Evolutionary conservation across 2,797 vertebrate genomes (phyloP).

Genomic region (Gambelia wislizenii): DNA sequence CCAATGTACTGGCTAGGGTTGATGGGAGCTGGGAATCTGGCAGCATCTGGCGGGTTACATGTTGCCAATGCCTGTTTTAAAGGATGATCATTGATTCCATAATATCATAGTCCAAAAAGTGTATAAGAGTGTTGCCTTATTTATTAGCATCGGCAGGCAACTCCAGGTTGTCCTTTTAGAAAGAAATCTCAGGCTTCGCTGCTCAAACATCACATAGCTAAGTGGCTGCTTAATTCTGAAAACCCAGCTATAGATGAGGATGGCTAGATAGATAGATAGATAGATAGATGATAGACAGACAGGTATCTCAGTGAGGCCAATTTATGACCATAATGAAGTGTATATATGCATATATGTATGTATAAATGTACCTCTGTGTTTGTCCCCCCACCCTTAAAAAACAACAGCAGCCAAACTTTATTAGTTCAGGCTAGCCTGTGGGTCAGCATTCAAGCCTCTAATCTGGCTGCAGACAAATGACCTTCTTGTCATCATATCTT

Average conservation of each 20-base stretch:
- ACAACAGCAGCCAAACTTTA: neutral
- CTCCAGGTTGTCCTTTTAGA: neutral
- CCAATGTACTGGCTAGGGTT: neutral
- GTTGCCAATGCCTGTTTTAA: neutral
- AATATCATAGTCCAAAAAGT: neutral
- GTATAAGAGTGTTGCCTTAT: neutral
- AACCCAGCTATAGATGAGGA: neutral
- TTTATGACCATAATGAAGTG: too few species aligned
- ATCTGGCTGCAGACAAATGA: constrained; percentile 41
- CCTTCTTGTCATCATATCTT: constrained; percentile 40
- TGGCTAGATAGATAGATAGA: too few species aligned
- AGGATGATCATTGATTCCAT: neutral
- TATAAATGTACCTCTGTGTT: too few species aligned
- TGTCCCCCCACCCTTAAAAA: neutral
- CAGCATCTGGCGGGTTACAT: neutral
- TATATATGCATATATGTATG: too few species aligned
- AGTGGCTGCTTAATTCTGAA: neutral
- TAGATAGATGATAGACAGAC: too few species aligned
- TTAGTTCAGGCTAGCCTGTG: rapidly evolving
- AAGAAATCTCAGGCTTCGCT: too few species aligned
- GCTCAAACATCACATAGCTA: neutral
- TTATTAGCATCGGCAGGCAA: neutral
- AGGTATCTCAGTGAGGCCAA: too few species aligned
- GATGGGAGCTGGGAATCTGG: neutral
- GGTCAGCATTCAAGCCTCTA: neutral